phyloP scores from a whole-genome alignment of 2,113 vertebrate species.

The Marmota monax region DNA sequence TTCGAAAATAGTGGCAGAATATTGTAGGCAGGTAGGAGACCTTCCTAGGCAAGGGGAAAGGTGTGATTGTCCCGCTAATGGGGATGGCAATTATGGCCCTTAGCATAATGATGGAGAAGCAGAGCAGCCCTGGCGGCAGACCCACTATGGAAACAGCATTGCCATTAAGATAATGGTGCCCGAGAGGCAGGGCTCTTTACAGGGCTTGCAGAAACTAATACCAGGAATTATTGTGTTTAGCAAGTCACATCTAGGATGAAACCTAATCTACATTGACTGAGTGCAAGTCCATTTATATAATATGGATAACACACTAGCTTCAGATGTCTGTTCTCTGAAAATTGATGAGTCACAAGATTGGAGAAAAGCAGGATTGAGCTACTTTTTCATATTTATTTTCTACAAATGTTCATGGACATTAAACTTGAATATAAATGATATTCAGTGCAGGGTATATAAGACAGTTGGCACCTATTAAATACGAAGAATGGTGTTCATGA shows the following conservation, averaged over 20 bases:
- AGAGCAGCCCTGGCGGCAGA: not conserved
- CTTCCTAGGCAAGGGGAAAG: not conserved
- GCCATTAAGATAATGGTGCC: not conserved
- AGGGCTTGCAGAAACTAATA: not conserved
- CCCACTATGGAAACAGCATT: not conserved
- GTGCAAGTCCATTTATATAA: no score
- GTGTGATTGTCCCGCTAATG: not conserved
- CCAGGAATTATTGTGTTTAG: not conserved
- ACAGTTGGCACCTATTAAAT: not conserved
- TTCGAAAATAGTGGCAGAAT: not conserved
- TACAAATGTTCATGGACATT: not conserved
- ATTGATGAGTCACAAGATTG: not conserved
- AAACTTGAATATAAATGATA: not conserved
- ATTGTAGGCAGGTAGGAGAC: not conserved
- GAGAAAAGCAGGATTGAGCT: not conserved
- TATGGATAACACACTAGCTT: not conserved
- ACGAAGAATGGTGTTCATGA: not conserved
- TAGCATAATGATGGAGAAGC: not conserved
- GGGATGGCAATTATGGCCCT: rapidly evolving
- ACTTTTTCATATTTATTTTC: not conserved
- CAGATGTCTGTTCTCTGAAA: not conserved
- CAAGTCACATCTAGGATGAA: not conserved
- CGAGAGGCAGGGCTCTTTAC: not conserved
- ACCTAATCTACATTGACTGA: not conserved
- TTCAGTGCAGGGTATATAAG: not conserved